Percentiles rank a stretch among this genome's conserved stretches.
phyloP scores from a whole-genome alignment of 2,113 vertebrate genomes.

The Glareola pratincola region DNA sequence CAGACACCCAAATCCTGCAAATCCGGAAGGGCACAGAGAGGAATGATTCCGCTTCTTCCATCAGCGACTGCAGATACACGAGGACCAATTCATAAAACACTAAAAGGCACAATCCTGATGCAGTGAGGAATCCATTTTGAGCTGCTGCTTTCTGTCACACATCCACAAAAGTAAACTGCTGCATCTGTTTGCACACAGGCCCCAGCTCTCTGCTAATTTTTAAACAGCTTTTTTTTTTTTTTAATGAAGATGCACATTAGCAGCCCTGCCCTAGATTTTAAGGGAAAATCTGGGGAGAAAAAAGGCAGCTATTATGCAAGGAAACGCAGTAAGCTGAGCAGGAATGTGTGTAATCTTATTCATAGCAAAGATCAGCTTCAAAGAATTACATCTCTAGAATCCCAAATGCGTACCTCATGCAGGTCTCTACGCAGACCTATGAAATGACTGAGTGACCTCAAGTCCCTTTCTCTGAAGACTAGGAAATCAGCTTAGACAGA shows the following conservation, averaged over 20 bases:
- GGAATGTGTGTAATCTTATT: constrained; percentile 23
- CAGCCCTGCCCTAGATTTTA: constrained; percentile 46
- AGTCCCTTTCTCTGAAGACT: not conserved
- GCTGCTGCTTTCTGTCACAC: not conserved
- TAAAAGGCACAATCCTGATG: not conserved
- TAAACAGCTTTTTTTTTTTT: not conserved
- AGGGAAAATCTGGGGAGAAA: constrained; percentile 32
- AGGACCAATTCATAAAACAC: not conserved
- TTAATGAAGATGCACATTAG: not conserved
- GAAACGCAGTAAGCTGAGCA: constrained; percentile 35
- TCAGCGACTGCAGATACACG: not conserved
- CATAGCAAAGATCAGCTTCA: constrained; percentile 30
- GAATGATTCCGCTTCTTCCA: not conserved
- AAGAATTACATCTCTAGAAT: constrained; percentile 25
- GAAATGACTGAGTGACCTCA: not conserved
- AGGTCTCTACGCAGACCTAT: not conserved
- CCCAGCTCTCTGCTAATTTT: not conserved
- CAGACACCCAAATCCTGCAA: not conserved
- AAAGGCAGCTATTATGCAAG: constrained; percentile 39
- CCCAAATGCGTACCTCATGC: not conserved
- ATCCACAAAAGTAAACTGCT: not conserved
- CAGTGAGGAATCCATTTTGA: not conserved
- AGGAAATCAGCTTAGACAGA: not conserved
- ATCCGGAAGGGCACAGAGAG: not conserved
- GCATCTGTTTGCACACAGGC: not conserved